phyloP scores from a whole-genome alignment of 2,888 invertebrate species.

The Matsumyia berberina region DNA sequence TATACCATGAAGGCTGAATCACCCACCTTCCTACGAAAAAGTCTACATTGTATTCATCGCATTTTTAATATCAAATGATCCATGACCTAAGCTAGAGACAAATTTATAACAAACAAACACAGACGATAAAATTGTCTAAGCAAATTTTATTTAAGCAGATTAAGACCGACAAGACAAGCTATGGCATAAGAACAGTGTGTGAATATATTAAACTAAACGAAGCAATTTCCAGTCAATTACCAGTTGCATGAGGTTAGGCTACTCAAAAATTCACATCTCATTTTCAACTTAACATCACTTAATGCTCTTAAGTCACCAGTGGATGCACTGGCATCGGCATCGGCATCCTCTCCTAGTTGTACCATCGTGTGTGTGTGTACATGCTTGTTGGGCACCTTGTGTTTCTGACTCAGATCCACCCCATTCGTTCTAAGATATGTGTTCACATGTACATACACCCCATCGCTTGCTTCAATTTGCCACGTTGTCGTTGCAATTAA shows the following conservation, averaged over 20 bases:
- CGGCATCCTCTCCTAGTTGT: slow-evolving; percentile 9
- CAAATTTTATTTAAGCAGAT: neutral
- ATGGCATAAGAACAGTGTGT: slow-evolving; percentile 14
- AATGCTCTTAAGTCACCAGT: slow-evolving; percentile 66
- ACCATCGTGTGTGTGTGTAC: neutral
- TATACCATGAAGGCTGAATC: too few relatives aligned
- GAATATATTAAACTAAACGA: slow-evolving; percentile 51
- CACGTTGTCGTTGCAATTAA: slow-evolving; percentile 62
- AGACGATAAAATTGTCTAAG: neutral
- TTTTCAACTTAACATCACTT: slow-evolving; percentile 73
- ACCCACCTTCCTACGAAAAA: too few relatives aligned
- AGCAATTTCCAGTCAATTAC: slow-evolving; percentile 68
- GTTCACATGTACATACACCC: slow-evolving; percentile 14
- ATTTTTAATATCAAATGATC: too few relatives aligned
- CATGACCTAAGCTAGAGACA: too few relatives aligned
- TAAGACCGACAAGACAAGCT: neutral
- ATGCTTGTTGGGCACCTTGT: slow-evolving; percentile 59
- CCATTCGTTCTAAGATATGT: slow-evolving; percentile 64
- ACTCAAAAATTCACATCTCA: slow-evolving; percentile 72
- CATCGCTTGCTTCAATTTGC: slow-evolving; percentile 59
- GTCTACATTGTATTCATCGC: too few relatives aligned
- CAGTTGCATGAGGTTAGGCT: slow-evolving; percentile 58
- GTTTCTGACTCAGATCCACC: slow-evolving; percentile 20
- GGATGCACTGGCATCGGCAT: slow-evolving; percentile 35
- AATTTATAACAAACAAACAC: too few relatives aligned